Evolutionary conservation across 2,113 vertebrate genomes (phyloP), one percentile per base, ranked within the genome.

Genomic region (Anhinga rufa): DNA sequence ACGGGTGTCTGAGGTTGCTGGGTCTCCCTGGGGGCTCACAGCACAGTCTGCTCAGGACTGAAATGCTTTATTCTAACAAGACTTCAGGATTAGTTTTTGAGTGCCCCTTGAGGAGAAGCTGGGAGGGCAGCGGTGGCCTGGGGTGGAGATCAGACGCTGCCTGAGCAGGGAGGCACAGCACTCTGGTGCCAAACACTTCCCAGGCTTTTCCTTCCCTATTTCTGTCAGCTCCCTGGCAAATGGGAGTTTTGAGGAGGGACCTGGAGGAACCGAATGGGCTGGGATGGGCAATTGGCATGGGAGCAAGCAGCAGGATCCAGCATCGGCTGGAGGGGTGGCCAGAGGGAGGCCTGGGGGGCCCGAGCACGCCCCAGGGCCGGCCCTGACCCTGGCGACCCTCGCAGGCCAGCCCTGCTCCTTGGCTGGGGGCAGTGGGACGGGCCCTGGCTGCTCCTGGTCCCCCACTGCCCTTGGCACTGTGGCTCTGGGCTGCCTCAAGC

Each of bases 191-290:
- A 57, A 57, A 49, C 0, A 0, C 28, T 69, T 65, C 25, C 40
- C 40, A 57, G 32, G 36, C 9, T 44, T 38, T 61, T 55, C 14
- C n/a, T 92, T 64, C 40, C 18, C n/a, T 25, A 42, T 58, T n/a
- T 48, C 54, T 88, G 28, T 17, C 58, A 62, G 28, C 14, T 61
- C 12, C 18, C 15, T 4, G 10, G 40, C 24, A 49, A 48, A 83
- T 3, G 12, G 14, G 18, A 25, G 6, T 34, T 80, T 55, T 61
- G 32, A n/a, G 26, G 34, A 70, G 28, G 12, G 14, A 6, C 17
- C 54, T 7, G 11, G n/a, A 69, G n/a, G 36, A 80, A 26, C 0
- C 1, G 1, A 71, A 14, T 4, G 8, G 19, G 17, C 15, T 4
- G 12, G 24, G 17, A 6, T n/a, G 42, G 57, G 17, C 1, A 5